Conservation (phyloP, 2,888 invertebrate genomes). For the Cerceris ruficornis region DNA sequence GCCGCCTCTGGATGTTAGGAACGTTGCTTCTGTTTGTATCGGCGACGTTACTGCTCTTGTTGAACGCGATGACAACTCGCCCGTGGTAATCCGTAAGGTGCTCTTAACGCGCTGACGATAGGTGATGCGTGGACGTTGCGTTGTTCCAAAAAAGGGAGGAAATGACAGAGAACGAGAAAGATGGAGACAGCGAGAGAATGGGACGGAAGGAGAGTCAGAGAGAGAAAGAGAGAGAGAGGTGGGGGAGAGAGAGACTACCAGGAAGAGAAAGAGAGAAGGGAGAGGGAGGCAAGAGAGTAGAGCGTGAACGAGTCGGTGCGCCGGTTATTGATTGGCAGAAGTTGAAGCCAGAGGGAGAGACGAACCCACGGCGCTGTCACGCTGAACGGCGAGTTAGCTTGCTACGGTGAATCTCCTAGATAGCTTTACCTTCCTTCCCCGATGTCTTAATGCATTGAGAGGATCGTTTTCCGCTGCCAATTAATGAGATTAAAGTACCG, state of each 20-base stretch:
- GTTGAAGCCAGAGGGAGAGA: slow-evolving; percentile 66
- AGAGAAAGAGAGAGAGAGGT: slow-evolving; percentile 15
- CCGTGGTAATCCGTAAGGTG: background rate
- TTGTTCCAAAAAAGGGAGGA: slow-evolving; percentile 5
- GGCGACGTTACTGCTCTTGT: slow-evolving; percentile 19
- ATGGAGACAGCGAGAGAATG: background rate
- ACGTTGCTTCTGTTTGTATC: slow-evolving; percentile 10
- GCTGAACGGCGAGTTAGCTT: slow-evolving; percentile 47
- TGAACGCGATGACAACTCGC: slow-evolving; percentile 28
- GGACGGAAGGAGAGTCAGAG: slow-evolving; percentile 9
- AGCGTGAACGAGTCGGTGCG: slow-evolving; percentile 66
- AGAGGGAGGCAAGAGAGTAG: slow-evolving; percentile 29
- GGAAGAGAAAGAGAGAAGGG: slow-evolving; percentile 22
- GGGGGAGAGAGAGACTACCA: slow-evolving; percentile 11
- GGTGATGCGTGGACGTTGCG: background rate
- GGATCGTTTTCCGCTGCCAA: background rate
- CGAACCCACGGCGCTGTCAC: slow-evolving; percentile 62
- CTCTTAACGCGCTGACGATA: background rate
- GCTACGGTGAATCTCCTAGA: slow-evolving; percentile 10
- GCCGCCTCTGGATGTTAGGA: slow-evolving; percentile 39
- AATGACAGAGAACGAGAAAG: slow-evolving; percentile 12
- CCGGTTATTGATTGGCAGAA: slow-evolving; percentile 74
- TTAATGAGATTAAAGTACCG: background rate
- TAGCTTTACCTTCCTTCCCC: background rate
- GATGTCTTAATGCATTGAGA: background rate